Conservation (phyloP, 2,888 invertebrate species). For the Dryocosmus kuriphilus region DNA sequence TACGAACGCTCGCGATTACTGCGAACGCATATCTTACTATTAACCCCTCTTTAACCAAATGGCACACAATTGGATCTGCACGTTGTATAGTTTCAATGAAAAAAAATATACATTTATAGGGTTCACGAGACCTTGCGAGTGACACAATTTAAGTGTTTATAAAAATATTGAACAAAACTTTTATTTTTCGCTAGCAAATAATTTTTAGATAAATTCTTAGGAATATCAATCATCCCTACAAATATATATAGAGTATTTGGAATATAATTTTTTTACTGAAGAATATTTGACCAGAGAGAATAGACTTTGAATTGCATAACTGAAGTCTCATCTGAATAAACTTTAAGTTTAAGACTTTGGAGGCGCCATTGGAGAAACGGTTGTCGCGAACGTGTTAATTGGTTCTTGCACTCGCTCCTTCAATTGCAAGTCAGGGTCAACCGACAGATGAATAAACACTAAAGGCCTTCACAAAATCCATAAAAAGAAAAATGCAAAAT, state of each 20-base stretch:
- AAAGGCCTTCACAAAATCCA: slow-evolving; percentile 29
- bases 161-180: not conserved
- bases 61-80: slow-evolving; percentile 63
- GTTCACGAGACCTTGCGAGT: not conserved
- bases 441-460: slow-evolving; percentile 27
- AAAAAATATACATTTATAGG: not conserved
- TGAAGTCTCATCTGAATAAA: slow-evolving; percentile 11
- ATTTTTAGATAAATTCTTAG: no score
- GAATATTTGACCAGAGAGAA: not conserved
- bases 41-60: slow-evolving; percentile 68
- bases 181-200: not conserved
- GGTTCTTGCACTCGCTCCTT: slow-evolving; percentile 36
- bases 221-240: no score
- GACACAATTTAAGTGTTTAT: not conserved
- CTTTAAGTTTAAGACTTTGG: slow-evolving; percentile 23
- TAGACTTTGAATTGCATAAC: slow-evolving; percentile 22
- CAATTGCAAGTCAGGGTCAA: slow-evolving; percentile 36
- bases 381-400: slow-evolving; percentile 32
- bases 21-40: slow-evolving; percentile 65
- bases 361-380: slow-evolving; percentile 35
- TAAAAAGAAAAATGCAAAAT: slow-evolving; percentile 19
- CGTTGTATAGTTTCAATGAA: slow-evolving; percentile 33
- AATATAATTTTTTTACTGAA: not conserved
- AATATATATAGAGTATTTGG: no score
- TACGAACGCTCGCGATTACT: slow-evolving; percentile 58